Base-by-base conservation (phyloP, 1,140 invertebrate species). In the Ladona fulva region DNA sequence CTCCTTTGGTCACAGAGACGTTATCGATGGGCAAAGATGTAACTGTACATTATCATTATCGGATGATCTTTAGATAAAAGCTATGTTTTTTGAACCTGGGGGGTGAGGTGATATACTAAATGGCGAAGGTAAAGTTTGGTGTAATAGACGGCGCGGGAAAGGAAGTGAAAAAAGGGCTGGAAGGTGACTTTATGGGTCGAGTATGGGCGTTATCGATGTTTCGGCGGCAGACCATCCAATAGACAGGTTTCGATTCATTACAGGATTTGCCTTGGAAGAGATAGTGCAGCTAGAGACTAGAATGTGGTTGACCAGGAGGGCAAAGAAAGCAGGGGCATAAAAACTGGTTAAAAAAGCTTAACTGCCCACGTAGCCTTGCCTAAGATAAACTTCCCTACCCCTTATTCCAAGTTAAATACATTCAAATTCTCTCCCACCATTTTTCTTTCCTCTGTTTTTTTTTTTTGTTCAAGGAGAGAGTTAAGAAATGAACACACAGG, bases 181-280 rank as follows among this genome's bases (percentile, higher is more conserved):
- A 52, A 52, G 44, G 52, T 19, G 52, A 66, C 52, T 66, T 66
- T 66, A 66, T 66, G 52, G 52, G n/a, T 66, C 52, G 14, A 66
- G 16, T 19, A 66, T 66, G 52, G 52, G 52, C 52, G 52, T 66
- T 66, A 66, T 66, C 52, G 52, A 6, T 12, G 52, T 66, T 66
- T 66, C 52, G 52, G n/a, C 52, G 52, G 52, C 52, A 66, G 3
- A 22, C 52, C n/a, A 66, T 66, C 52, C 1, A 19, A 66, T 66
- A 66, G 52, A 66, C 52, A 66, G 52, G 52, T 66, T 12, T 66
- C 52, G 52, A 66, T 66, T 66, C 52, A 66, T 66, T 66, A 66
- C 52, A 22, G 14, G 52, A 52, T 10, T 19, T 52, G 44, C 16
- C 52, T 66, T 12, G 16, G n/a, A 22, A 12, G 14, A 66, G 52